phyloP scores from a whole-genome alignment of 1,140 invertebrate genomes.

The Sogatella furcifera region DNA sequence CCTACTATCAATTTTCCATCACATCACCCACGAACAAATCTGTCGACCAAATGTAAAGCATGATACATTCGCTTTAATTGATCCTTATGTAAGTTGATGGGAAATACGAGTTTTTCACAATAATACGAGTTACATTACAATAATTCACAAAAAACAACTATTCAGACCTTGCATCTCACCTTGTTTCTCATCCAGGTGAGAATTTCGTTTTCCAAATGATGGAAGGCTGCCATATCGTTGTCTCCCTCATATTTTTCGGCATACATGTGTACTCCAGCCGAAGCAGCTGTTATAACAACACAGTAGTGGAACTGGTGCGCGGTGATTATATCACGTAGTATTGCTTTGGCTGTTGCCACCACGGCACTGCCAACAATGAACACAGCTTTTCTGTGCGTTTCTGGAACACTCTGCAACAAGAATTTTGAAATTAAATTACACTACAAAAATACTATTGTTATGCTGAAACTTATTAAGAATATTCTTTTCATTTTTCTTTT shows the following conservation, averaged over 20 bases:
- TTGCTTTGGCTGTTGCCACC: conserved; percentile 35
- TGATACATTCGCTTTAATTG: no score
- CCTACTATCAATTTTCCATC: no score
- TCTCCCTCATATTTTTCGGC: conserved; percentile 21
- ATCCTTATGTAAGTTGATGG: no score
- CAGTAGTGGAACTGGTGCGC: conserved; percentile 45
- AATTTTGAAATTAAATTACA: not conserved
- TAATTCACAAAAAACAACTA: no score
- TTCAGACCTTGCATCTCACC: conserved; percentile 31
- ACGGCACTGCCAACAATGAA: conserved; percentile 41
- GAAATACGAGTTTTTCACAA: not conserved
- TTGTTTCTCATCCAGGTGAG: conserved; percentile 38
- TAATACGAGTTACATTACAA: not conserved
- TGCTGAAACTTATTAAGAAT: not conserved
- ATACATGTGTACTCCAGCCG: conserved; percentile 28
- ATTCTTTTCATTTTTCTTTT: not conserved
- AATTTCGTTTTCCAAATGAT: conserved; percentile 33
- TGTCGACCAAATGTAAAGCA: no score
- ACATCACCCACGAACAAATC: no score
- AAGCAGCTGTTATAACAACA: conserved; percentile 37
- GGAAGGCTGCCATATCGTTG: conserved; percentile 25
- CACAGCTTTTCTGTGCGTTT: conserved; percentile 41
- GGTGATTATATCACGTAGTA: conserved; percentile 39
- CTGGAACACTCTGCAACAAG: conserved; percentile 6
- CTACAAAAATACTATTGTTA: conserved; percentile 9